These are phyloP conservation scores for Montipora foliosa DNA, from an alignment of 64 coral and sea anemone species.

Conservation along the genomic window DNA sequence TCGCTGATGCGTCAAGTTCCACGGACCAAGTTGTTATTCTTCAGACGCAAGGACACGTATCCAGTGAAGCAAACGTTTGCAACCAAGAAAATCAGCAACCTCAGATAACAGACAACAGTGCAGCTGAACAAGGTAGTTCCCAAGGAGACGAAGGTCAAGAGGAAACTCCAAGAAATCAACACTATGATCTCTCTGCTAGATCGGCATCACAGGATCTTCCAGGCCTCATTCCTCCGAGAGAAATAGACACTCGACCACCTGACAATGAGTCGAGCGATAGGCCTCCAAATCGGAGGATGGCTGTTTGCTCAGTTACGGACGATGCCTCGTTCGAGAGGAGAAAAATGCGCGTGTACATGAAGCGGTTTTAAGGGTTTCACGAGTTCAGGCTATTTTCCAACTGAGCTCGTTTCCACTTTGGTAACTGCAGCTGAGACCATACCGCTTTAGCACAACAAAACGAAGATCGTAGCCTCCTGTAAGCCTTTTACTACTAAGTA, in stretches of 20 bases:
- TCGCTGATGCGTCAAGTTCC: not conserved
- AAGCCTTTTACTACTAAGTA: too few species aligned
- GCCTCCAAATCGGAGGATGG: slow-evolving; percentile 38
- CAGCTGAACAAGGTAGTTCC: not conserved
- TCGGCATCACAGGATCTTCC: not conserved
- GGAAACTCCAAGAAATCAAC: not conserved
- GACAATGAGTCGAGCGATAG: not conserved
- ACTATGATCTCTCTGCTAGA: not conserved
- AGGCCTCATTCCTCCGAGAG: slow-evolving; percentile 27
- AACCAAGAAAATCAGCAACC: not conserved
- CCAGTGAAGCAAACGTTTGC: too few species aligned
- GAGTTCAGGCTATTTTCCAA: not conserved
- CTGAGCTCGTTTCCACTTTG: too few species aligned
- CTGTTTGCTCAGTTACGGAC: slow-evolving; percentile 65
- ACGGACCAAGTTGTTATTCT: not conserved
- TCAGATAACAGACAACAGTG: not conserved
- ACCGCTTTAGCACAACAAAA: too few species aligned
- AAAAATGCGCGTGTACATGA: slow-evolving; percentile 71
- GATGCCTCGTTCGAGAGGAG: slow-evolving; percentile 11
- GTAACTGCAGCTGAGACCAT: too few species aligned
- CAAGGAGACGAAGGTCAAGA: not conserved
- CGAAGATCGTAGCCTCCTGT: too few species aligned
- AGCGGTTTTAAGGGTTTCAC: slow-evolving; percentile 40
- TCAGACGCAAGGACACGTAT: not conserved
- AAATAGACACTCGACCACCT: not conserved